Base-by-base conservation (phyloP, 1,140 invertebrate species). In the Drosophila lowei region DNA sequence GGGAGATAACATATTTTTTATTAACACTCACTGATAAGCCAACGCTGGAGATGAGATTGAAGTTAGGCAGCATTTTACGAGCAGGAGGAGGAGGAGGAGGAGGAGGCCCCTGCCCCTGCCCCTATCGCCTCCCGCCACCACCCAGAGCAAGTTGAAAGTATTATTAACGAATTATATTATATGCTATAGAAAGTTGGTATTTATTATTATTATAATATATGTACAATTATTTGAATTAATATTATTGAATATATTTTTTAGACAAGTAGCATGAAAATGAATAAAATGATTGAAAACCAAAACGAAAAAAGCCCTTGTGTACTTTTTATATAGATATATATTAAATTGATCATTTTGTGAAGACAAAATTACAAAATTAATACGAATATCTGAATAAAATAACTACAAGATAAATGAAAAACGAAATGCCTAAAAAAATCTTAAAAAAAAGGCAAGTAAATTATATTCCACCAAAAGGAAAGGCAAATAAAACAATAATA, bases 211-310 rank as follows among this genome's bases (percentile, higher is more conserved):
- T 38, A 80, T 64, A 28, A 72, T 76, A 70, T 84, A 85, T 84
- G 80, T 86, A 86, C 66, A 88, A 76, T 88, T 81, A 81, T 66
- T 81, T 81, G 60, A 86, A 78, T 81, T 88, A 78, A 80, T 77
- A 88, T 81, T 85, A 85, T 85, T 80, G 81, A 88, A 76, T 88
- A 81, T 86, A 88, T 86, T 86, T 85, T 78, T 88, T 88, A 88
- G 83, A 83, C 72, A 76, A 78, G 83, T 86, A 86, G 83, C 77
- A 62, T 83, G 71, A 73, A 80, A 85, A 52, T 50, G 46, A 74
- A 60, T 68, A 79, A 68, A 53, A 73, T 56, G 43, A 76, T 55
- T 78, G 71, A 77, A 80, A 85, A 49, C 43, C 38, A 74, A 60
- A 63, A 79, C 46, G 49, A 38, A 59, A 70, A 46, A 48, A 42